Evolutionary conservation across 2,888 invertebrate genomes (phyloP).

Genomic region (Ashinkailepas kermadecensis): DNA sequence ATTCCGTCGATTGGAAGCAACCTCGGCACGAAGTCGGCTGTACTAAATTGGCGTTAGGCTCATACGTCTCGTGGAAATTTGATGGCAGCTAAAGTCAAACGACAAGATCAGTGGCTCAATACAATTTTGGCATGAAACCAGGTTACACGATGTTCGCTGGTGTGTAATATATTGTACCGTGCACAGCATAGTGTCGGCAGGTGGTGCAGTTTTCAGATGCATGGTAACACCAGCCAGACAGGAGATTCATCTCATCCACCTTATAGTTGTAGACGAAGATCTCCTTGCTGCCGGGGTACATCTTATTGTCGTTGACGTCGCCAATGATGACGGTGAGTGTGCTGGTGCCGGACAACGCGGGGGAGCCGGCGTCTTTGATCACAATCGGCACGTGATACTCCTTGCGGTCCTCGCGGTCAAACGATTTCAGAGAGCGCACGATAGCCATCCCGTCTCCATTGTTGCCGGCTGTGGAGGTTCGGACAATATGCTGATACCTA

Average conservation of each 20-base stretch:
- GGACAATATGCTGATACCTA: background rate
- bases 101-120: no score
- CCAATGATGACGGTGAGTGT: slow-evolving; percentile 94
- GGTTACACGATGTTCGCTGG: no score
- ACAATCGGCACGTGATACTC: slow-evolving; percentile 94
- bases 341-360: slow-evolving; percentile 93
- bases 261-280: slow-evolving; percentile 94
- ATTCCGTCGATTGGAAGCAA: no score
- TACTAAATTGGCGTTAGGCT: no score
- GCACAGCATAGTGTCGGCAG: no score
- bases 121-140: no score
- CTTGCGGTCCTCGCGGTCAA: slow-evolving; percentile 92
- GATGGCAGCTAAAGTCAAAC: no score
- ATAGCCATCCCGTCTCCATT: slow-evolving; percentile 97
- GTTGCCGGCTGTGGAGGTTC: slow-evolving; percentile 67
- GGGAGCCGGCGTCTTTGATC: slow-evolving; percentile 92
- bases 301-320: slow-evolving; percentile 96
- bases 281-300: slow-evolving; percentile 92
- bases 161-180: no score
- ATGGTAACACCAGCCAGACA: background rate
- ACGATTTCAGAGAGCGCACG: slow-evolving; percentile 84
- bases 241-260: slow-evolving; percentile 41
- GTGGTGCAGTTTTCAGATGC: no score
- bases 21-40: no score
- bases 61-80: no score